Evolutionary conservation across 2,888 invertebrate species (phyloP), one percentile per base, ranked within the genome.

Genomic region (Eucera pruinosa): DNA sequence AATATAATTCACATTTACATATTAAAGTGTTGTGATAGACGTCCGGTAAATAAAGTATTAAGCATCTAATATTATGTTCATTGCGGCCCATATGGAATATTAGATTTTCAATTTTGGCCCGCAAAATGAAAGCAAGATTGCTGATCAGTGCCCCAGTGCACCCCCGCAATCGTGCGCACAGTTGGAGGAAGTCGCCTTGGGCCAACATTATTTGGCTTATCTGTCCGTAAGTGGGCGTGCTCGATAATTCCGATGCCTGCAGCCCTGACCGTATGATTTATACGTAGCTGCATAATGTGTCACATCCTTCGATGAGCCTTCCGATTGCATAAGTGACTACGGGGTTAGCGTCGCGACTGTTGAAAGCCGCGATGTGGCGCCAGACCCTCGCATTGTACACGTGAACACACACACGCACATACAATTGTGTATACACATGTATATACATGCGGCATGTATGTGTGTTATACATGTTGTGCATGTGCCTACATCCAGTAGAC

Each of bases 261-360:
- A 65, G 66, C 55, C 45, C 58, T 47, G 68, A 47, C 58, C 52
- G 52, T 25, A 70, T 73, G 73, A 82, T 83, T 83, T 82, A 82
- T 78, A 80, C 65, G 68, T 33, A 62, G 78, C 55, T 67, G 78
- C 70, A 78, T 82, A 78, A 80, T 75, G 68, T 69, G 71, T 71
- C 65, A 68, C 81, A 67, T 74, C 69, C 67, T 83, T 83, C 83
- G 83, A 83, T 75, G 71, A 80, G 78, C 50, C 80, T 80, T 78
- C 57, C 68, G 83, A 82, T 82, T 82, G 83, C 83, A 83, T 82
- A 82, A 82, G 82, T 62, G 78, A 78, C 58, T 74, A 69, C 68
- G 55, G 78, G 71, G 83, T 83, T 80, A 80, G 67, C 78, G 78
- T 66, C 66, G 78, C 65, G 71, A 80, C 80, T 64, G 66, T 74